Conservation (phyloP, 2,797 vertebrate species). For the Phoxinus dragarum region DNA sequence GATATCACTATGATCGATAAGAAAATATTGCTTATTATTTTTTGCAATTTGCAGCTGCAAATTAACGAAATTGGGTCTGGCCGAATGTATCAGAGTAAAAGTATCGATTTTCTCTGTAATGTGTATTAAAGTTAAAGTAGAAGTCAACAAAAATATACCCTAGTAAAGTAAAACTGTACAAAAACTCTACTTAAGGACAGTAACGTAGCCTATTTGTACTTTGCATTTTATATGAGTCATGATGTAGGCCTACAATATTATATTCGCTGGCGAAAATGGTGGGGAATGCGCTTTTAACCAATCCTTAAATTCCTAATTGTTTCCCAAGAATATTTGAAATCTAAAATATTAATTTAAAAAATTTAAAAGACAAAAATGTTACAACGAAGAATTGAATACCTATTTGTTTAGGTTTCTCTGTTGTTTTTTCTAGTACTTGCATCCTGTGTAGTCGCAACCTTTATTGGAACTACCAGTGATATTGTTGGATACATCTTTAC, state of each 20-base stretch:
- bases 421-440: slow-evolving; percentile 61
- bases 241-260: background rate
- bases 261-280: background rate
- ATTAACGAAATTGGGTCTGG: too few species aligned
- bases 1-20: too few species aligned
- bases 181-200: too few species aligned
- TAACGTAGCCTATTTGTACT: too few species aligned
- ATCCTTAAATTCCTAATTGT: background rate
- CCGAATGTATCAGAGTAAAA: too few species aligned
- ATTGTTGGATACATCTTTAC: slow-evolving; percentile 86
- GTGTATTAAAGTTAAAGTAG: too few species aligned
- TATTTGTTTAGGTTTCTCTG: background rate
- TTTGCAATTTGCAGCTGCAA: too few species aligned
- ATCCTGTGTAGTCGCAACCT: slow-evolving; percentile 68
- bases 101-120: too few species aligned
- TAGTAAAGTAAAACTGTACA: too few species aligned
- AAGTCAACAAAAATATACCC: too few species aligned
- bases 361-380: background rate
- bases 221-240: background rate
- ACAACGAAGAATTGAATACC: background rate
- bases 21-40: too few species aligned
- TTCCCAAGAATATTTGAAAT: background rate
- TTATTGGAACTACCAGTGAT: slow-evolving; percentile 66
- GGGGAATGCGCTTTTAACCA: background rate
- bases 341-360: background rate